Base-by-base conservation (phyloP, 2,797 vertebrate genomes). In the Coranthus polyacanthus region DNA sequence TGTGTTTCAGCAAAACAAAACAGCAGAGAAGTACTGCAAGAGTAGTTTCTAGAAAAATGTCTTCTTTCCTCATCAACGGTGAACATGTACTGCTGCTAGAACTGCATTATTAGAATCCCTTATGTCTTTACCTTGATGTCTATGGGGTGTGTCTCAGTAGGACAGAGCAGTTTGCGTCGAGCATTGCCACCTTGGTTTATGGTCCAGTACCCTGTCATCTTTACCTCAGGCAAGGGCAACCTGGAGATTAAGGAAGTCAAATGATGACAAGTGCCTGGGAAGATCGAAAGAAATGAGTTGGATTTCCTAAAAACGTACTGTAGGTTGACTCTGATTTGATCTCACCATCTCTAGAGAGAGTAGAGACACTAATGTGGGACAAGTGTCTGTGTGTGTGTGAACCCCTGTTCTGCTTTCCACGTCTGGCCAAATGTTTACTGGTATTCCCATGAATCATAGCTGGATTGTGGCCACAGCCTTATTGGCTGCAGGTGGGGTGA, bases 191-290 rank as follows among this genome's bases (percentile, higher is more conserved):
- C 76, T 54, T 95, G 95, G 75, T 91, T 81, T 8, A 93, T 81
- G 32, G 93, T 97, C 98, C 98, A 99, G 82, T 97, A 95, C 34
- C 97, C 97, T 2, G 95, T 81, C 92, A 98, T 95, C 62, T 84
- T 94, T 79, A 92, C 92, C 32, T 95, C 94, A 17, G 97, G 96
- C 66, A 99, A 88, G 0, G 96, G 95, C 57, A 99, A 92, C 90
- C 98, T 99, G 84, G 71, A 62, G 78, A 59, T 64, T 15, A 50
- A 58, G n/a, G n/a, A 84, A 64, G 54, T 74, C 54, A 86, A 29
- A 75, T 45, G 21, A 10, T 70, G 56, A 88, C 36, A 54, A 46
- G n/a, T 9, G 52, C 22, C 47, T 34, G 5, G 5, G 39, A n/a
- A 50, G 10, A 13, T 60, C 56, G 42, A 26, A 34, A 26, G 12